Conservation (phyloP, 1,140 invertebrate species). For the Parasteatoda tepidariorum region DNA sequence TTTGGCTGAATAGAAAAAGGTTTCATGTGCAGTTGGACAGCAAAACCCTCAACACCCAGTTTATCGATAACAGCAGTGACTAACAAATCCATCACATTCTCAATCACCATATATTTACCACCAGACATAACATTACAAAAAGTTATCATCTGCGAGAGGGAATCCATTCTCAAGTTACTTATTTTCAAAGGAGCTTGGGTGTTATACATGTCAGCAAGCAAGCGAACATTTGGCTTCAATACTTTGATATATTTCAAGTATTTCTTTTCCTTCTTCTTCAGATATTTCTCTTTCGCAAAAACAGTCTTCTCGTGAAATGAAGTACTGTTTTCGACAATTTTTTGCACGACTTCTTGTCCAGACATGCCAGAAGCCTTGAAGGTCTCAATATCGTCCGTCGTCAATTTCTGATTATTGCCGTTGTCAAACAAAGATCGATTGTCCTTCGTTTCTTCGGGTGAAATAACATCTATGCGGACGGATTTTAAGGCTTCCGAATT, state of each 20-base stretch:
- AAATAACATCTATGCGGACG: slow-evolving; percentile 69
- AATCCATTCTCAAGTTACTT: slow-evolving; percentile 81
- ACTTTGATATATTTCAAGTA: slow-evolving; percentile 71
- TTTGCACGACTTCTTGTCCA: slow-evolving; percentile 84
- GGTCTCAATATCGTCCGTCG: slow-evolving; percentile 82
- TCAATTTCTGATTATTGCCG: slow-evolving; percentile 86
- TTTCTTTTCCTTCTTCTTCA: slow-evolving; percentile 83
- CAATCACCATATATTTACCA: slow-evolving; percentile 85
- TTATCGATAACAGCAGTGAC: slow-evolving; percentile 81
- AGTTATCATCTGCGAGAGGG: slow-evolving; percentile 86
- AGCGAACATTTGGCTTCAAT: slow-evolving; percentile 78
- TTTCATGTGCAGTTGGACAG: slow-evolving; percentile 82
- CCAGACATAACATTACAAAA: slow-evolving; percentile 82
- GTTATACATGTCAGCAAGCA: slow-evolving; percentile 83
- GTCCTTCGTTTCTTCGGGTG: slow-evolving; percentile 75
- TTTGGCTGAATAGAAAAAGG: slow-evolving; percentile 74
- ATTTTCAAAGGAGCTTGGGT: slow-evolving; percentile 81
- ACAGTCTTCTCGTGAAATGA: slow-evolving; percentile 86
- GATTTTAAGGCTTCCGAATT: slow-evolving; percentile 7
- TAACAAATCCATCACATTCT: slow-evolving; percentile 85
- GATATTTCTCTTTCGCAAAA: slow-evolving; percentile 93
- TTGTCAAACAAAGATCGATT: slow-evolving; percentile 88
- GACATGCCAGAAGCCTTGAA: slow-evolving; percentile 80
- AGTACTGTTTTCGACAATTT: slow-evolving; percentile 88
- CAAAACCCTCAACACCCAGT: slow-evolving; percentile 75